phyloP scores from a whole-genome alignment of 2,888 invertebrate species.

The Crocallis elinguaria region DNA sequence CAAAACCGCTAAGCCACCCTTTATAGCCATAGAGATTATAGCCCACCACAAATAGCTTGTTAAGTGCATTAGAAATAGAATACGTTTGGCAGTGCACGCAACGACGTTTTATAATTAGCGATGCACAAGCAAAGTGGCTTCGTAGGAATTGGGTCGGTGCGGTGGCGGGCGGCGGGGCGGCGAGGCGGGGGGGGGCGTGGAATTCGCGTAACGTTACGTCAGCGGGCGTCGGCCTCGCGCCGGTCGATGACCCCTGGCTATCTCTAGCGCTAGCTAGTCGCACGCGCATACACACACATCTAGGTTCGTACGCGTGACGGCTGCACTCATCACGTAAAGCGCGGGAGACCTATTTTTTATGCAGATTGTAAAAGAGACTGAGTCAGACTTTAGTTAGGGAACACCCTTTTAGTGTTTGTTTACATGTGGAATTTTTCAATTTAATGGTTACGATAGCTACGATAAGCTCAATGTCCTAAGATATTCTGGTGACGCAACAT shows the following conservation, averaged over 20 bases:
- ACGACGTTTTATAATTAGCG: constrained; percentile 78
- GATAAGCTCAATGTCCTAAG: no score
- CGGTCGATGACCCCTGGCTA: constrained; percentile 81
- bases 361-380: not conserved
- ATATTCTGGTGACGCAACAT: no score
- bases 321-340: constrained; percentile 10
- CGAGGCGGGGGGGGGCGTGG: constrained; percentile 61
- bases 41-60: constrained; percentile 52
- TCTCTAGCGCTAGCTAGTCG: constrained; percentile 72
- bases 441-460: no score
- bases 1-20: constrained; percentile 21
- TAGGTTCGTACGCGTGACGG: constrained; percentile 5
- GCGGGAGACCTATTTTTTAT: constrained; percentile 15
- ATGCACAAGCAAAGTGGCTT: constrained; percentile 81
- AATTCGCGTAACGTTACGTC: constrained; percentile 84
- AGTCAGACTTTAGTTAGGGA: not conserved
- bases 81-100: constrained; percentile 70
- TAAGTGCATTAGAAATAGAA: constrained; percentile 72
- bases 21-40: no score
- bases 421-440: no score
- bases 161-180: constrained; percentile 51
- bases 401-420: not conserved
- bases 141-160: constrained; percentile 81
- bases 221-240: constrained; percentile 80
- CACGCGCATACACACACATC: constrained; percentile 66